Conservation (phyloP, 2,113 vertebrate genomes). For the Lanius collurio region DNA sequence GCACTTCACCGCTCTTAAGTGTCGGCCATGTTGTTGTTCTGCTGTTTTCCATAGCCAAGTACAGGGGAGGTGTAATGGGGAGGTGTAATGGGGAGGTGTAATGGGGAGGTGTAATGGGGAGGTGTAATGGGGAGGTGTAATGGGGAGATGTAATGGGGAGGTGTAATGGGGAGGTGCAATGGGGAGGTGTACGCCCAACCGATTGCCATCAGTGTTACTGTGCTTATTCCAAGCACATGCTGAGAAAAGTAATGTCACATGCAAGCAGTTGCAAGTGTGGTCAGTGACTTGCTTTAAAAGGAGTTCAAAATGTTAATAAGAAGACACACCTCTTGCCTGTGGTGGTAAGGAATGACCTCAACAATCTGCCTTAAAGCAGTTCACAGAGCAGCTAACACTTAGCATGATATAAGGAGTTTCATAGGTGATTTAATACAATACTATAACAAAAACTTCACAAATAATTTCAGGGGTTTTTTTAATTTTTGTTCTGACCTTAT, state of each 20-base stretch:
- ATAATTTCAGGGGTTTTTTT: background rate
- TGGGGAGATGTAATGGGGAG: too few relatives aligned
- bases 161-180: too few relatives aligned
- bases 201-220: background rate
- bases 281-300: background rate
- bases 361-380: accelerated
- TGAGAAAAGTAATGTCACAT: background rate
- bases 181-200: too few relatives aligned
- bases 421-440: background rate
- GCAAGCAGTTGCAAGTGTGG: background rate
- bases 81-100: too few relatives aligned
- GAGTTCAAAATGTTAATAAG: background rate
- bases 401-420: background rate
- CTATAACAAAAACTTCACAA: background rate
- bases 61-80: background rate
- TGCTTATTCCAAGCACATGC: background rate
- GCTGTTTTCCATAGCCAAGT: background rate
- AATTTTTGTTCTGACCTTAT: background rate
- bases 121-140: too few relatives aligned
- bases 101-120: too few relatives aligned
- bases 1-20: background rate
- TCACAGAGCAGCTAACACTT: background rate
- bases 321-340: background rate
- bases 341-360: background rate
- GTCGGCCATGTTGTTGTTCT: background rate